Evolutionary conservation across 2,888 invertebrate genomes (phyloP).

Genomic region (Pheosia gnoma): DNA sequence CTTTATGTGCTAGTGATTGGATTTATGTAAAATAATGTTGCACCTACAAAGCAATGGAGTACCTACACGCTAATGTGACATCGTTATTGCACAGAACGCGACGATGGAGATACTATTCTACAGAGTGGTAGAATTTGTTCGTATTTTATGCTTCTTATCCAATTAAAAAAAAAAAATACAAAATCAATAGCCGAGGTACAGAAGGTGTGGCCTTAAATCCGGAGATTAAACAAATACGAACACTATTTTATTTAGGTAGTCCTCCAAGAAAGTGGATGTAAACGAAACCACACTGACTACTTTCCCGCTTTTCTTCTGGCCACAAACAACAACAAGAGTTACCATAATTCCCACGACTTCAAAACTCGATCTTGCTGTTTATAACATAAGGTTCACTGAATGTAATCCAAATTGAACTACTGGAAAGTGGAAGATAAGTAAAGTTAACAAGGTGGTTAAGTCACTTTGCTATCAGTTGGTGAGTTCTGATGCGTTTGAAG

Average conservation of each 20-base stretch:
- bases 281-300: slow-evolving; percentile 17
- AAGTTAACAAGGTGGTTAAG: slow-evolving; percentile 34
- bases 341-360: background rate
- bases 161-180: no score
- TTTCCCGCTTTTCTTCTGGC: slow-evolving; percentile 12
- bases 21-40: slow-evolving; percentile 4
- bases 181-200: no score
- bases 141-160: no score
- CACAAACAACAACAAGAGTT: background rate
- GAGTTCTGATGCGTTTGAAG: slow-evolving; percentile 34
- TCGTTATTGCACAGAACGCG: no score
- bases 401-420: slow-evolving; percentile 10
- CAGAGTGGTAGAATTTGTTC: no score
- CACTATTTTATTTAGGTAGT: no score
- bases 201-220: no score
- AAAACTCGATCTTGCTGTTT: slow-evolving; percentile 13
- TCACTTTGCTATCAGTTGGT: slow-evolving; percentile 41
- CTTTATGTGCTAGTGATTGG: slow-evolving; percentile 26
- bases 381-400: slow-evolving; percentile 10
- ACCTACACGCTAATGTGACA: no score
- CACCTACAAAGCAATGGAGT: no score
- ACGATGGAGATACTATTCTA: no score
- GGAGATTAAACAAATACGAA: no score
- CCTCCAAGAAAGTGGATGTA: background rate
- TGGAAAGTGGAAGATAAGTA: no score